Evolutionary conservation across 1,140 invertebrate genomes (phyloP), one percentile per base, ranked within the genome.

Genomic region (Colletes latitarsis): DNA sequence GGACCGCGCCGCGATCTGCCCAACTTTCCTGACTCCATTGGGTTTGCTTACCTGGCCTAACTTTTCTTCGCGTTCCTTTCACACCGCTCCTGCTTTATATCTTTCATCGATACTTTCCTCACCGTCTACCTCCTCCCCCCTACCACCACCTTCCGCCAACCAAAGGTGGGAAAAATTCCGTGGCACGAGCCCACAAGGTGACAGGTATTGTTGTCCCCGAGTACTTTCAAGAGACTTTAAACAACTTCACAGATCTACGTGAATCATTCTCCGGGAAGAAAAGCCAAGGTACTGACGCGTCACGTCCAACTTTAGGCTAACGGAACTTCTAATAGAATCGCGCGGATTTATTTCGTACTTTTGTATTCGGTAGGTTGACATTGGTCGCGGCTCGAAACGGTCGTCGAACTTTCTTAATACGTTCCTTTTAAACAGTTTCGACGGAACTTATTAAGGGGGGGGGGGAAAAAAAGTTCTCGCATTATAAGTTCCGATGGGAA

Each of bases 1-100:
- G 30, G 39, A 15, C 49, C 58, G 43, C 63, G 8, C 14, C 41
- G 46, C 73, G 15, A 66, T 4, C 41, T 57, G 52, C 19, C 14
- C 77, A 64, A 77, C 62, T 70, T 74, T 70, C 49, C 49, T 63
- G 19, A n/a, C 17, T 55, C 57, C n/a, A 58, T 49, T 19, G 70
- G 63, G 77, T 79, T 79, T 74, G 70, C 62, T 58, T 73, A 58
- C 70, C 63, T 19, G 41, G 60, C 53, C 52, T 14, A 73, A 49
- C 71, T 79, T 79, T 79, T 55, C 62, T 12, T 39, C 62, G 6
- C 21, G 17, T 30, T 49, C 53, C 39, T 60, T 9, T 53, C 8
- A 5, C 8, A 6, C 6, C 17, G 21, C 1, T 17, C 62, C 4
- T 55, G n/a, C 30, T 17, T 41, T 46, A n/a, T 58, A 52, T 69